phyloP scores from a whole-genome alignment of 37 sponge, comb jelly and placozoan species.

The Aphrocallistes beatrix region DNA sequence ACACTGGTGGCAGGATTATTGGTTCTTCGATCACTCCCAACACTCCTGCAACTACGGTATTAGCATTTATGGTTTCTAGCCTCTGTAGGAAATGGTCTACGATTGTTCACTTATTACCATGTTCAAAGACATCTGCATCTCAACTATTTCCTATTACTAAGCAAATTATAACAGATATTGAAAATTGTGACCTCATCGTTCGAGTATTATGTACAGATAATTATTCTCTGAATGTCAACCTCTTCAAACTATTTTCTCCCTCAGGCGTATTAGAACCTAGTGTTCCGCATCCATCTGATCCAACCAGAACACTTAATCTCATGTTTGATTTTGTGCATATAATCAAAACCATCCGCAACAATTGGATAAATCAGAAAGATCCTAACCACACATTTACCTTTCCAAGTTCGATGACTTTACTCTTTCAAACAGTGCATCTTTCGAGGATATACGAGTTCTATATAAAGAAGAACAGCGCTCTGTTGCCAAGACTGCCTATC shows the following conservation, averaged over 20 bases:
- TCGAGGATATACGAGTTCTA: neutral
- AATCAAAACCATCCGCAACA: neutral
- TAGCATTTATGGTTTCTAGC: no score
- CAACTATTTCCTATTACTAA: no score
- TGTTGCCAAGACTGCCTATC: neutral
- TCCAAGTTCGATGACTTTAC: neutral
- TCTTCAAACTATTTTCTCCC: neutral
- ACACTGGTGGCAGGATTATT: no score
- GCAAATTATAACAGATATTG: no score
- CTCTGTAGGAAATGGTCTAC: no score
- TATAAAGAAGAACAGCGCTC: neutral
- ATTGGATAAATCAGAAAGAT: neutral
- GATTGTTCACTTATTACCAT: no score
- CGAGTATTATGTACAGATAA: no score
- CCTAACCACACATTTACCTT: neutral
- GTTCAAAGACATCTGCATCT: no score
- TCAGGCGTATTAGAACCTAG: neutral
- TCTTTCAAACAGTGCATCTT: neutral
- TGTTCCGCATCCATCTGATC: neutral
- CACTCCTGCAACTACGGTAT: no score
- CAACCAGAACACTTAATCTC: neutral
- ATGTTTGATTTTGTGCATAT: neutral
- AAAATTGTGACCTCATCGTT: no score
- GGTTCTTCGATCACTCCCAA: no score
- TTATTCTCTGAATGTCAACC: neutral